Evolutionary conservation across 2,888 invertebrate genomes (phyloP), one percentile per base, ranked within the genome.

Genomic region (Tinea pellionella): DNA sequence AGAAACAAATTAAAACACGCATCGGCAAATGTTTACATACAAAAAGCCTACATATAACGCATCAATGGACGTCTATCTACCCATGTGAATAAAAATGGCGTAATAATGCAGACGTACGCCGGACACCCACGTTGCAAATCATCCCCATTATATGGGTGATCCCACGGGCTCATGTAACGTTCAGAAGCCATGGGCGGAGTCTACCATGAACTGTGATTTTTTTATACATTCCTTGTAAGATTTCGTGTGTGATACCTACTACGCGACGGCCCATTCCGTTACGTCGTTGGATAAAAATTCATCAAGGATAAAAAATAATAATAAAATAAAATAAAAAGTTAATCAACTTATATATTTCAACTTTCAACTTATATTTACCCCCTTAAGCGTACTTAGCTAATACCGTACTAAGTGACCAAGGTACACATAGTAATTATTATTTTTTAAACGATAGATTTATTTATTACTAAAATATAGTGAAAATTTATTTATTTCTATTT

Each of bases 111-210:
- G 67, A 69, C 68, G 71, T 69, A 71, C 67, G 69, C 66, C 68
- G 85, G 77, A 86, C 86, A 86, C 86, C 86, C 86, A 87, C 86
- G 86, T 78, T 62, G 86, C 75, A 61, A 73, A 75, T 76, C 73
- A 65, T 71, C 67, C 64, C 76, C 76, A 78, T 81, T 80, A 81
- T 78, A 16, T 16, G 11, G 6, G 16, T 68, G 72, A 73, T 85
- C 84, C 77, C 85, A 85, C 83, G 84, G 81, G 80, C 75, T 85
- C 83, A 68, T 72, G 73, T 84, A 72, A 76, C 83, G 69, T 65
- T 73, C 80, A 75, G 81, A 79, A 80, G 80, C 80, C 77, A 74
- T 72, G 77, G 84, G 79, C 80, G 78, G 72, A 6, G 24, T 9
- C n/a, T n/a, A 53, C 16, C 53, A 53, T 24, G 53, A 53, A 9